Conservation (phyloP, 1,140 invertebrate genomes). For the Aethina tumida region DNA sequence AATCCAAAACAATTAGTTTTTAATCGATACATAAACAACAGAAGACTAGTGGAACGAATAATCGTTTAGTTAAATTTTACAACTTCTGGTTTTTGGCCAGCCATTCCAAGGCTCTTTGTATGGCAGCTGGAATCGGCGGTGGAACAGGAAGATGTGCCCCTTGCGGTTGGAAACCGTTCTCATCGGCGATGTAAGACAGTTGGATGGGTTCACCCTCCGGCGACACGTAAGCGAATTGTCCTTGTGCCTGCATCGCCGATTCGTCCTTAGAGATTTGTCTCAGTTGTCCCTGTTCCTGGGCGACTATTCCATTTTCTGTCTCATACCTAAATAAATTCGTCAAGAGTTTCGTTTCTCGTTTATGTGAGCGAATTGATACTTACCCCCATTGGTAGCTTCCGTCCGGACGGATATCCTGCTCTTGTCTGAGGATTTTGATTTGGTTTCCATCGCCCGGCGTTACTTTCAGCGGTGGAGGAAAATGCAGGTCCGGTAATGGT, state of each 20-base stretch:
- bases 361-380: conserved; percentile 5
- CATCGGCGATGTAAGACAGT: conserved; percentile 67
- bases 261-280: conserved; percentile 29
- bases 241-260: conserved; percentile 49
- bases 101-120: conserved; percentile 61
- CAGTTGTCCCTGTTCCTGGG: conserved; percentile 48
- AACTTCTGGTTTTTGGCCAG: conserved; percentile 34
- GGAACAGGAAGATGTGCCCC: conserved; percentile 63
- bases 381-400: too few relatives aligned
- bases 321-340: conserved; percentile 51
- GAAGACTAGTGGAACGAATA: too few relatives aligned
- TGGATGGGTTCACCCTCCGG: conserved; percentile 67
- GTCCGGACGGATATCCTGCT: too few relatives aligned
- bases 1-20: too few relatives aligned
- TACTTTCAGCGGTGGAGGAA: too few relatives aligned
- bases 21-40: too few relatives aligned
- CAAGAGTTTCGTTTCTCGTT: background rate
- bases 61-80: too few relatives aligned
- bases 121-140: conserved; percentile 64
- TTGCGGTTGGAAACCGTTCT: conserved; percentile 60
- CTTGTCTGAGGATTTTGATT: too few relatives aligned
- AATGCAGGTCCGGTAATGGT: too few relatives aligned
- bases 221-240: conserved; percentile 67
- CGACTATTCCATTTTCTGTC: conserved; percentile 57
- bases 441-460: too few relatives aligned